phyloP scores from a whole-genome alignment of 2,113 vertebrate species.

The Silurus meridionalis region DNA sequence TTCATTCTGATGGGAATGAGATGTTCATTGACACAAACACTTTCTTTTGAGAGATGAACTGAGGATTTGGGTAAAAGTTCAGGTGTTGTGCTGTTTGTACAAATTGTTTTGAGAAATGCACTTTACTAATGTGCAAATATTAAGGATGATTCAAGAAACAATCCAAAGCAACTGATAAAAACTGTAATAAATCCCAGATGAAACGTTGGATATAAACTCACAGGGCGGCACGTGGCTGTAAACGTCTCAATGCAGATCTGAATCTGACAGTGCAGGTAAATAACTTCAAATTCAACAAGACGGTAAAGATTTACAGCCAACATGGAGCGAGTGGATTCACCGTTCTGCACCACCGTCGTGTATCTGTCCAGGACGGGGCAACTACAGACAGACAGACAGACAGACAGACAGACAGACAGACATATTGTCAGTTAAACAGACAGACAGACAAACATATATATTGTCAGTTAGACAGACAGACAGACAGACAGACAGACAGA shows the following conservation, averaged over 20 bases:
- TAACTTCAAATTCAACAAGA: conserved; percentile 74
- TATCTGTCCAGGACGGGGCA: conserved; percentile 73
- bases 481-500: background rate
- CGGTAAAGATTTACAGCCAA: conserved; percentile 84
- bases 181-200: background rate
- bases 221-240: conserved; percentile 73
- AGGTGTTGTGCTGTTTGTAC: too few species aligned
- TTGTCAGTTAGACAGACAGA: too few species aligned
- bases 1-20: too few species aligned
- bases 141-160: too few species aligned
- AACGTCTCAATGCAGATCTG: conserved; percentile 77
- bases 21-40: too few species aligned
- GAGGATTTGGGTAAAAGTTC: too few species aligned
- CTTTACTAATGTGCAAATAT: too few species aligned
- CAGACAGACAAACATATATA: too few species aligned
- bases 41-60: too few species aligned
- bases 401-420: background rate
- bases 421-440: too few species aligned
- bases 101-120: too few species aligned
- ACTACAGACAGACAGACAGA: conserved; percentile 61
- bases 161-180: too few species aligned
- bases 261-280: conserved; percentile 87
- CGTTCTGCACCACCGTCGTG: conserved; percentile 81
- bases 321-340: conserved; percentile 78
- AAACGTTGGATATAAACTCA: conserved; percentile 62